Evolutionary conservation across 2,888 invertebrate genomes (phyloP), one percentile per base, ranked within the genome.

Genomic region (Norana najaformis): DNA sequence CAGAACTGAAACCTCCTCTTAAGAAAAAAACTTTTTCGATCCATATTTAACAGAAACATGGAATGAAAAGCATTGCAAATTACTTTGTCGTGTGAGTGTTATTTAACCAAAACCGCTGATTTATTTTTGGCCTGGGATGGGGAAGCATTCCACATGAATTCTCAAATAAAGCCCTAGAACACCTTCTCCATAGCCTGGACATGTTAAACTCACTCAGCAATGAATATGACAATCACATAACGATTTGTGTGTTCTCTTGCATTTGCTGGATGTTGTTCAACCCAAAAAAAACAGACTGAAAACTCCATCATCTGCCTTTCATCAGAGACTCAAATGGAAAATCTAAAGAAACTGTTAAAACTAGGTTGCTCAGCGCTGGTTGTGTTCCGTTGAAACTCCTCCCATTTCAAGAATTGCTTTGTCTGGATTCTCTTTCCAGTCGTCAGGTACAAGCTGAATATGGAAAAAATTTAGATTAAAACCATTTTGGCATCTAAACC

Each of bases 321-420:
- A n/a, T n/a, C 30, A 69, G 30, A 69, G n/a, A 69, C n/a, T n/a
- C 30, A n/a, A 69, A 69, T 69, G 69, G 69, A 69, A n/a, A 69
- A n/a, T 69, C 69, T 30, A 69, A 69, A 4, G n/a, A n/a, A n/a
- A 47, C 47, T n/a, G n/a, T 69, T n/a, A n/a, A 8, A 11, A 36
- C 37, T 85, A 85, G 34, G 35, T 35, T 20, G 34, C 85, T 37
- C 0, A 6, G 20, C 85, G 35, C 35, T 85, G 13, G 23, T 85
- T 85, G 37, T 85, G 85, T 36, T 85, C 85, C 23, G 85, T 85
- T 85, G 85, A 20, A 36, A 85, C 85, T 36, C 85, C 85, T 2
- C 85, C 85, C 35, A 85, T 36, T 85, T 85, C 85, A 35, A 85
- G 85, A 85, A 85, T 6, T 6, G 85, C 85, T 85, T 37, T 35